Conservation (phyloP, 53 echinoderm and acorn worm species). For the Echinometra lucunter region DNA sequence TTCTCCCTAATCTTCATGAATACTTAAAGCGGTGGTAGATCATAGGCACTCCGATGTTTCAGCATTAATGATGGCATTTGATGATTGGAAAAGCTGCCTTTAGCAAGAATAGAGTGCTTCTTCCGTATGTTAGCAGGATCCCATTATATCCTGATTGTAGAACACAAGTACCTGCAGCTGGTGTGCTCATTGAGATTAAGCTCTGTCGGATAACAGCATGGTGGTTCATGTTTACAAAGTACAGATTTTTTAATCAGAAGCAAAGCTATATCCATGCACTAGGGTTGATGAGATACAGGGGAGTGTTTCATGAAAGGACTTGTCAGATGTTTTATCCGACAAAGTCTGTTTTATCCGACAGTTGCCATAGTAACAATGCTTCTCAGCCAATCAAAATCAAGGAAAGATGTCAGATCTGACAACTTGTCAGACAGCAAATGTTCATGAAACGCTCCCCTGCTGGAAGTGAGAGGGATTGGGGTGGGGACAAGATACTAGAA, state of each 20-base stretch:
- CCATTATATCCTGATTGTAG: not conserved
- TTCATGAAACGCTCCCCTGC: no score
- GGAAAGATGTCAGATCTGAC: no score
- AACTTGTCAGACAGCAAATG: no score
- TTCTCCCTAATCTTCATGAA: not conserved
- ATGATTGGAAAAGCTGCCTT: not conserved
- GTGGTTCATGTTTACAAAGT: not conserved
- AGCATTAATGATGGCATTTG: not conserved
- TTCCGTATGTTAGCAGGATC: not conserved
- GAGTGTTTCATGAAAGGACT: no score
- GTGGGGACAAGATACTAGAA: not conserved
- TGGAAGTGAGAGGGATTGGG: no score
- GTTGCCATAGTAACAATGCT: no score
- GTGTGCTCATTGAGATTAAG: not conserved
- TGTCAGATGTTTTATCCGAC: no score
- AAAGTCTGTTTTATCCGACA: no score
- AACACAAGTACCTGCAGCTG: not conserved
- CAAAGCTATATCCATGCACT: not conserved
- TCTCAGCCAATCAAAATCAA: no score
- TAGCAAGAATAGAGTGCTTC: not conserved
- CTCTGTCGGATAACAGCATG: not conserved
- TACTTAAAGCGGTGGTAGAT: not conserved
- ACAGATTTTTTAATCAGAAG: not conserved
- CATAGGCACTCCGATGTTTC: not conserved
- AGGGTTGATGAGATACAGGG: not conserved